Evolutionary conservation across 92 coral and sea anemone species (phyloP), one percentile per base, ranked within the genome.

Genomic region (Montipora capitata): DNA sequence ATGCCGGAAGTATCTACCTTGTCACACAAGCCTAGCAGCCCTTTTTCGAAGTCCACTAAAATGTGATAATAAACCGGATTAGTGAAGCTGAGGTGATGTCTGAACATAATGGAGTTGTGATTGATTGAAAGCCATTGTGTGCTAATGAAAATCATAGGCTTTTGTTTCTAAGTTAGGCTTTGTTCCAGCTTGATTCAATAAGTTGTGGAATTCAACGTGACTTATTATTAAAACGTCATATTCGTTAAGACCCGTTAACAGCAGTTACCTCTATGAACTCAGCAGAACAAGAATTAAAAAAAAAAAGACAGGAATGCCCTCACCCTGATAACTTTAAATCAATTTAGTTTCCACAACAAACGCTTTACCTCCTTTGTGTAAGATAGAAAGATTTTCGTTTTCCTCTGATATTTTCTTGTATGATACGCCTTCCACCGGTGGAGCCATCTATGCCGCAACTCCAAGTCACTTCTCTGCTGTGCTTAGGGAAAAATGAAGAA

Each of bases 331-430:
- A 48, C 11, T 73, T 10, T 11, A 73, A 10, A 44, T 4, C 8
- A 27, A 7, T 44, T 73, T 63, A 17, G 18, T 3, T 18, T 1
- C 3, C 9, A 48, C 3, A n/a, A 3, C 77, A 73, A 70, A n/a
- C 58, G 61, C 10, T 17, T 73, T 73, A 73, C 77, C 77, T 73
- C 39, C 61, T 38, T 72, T 8, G 2, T n/a, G 54, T 73, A 7
- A 73, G 10, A 3, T 1, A 18, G 17, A 27, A 7, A 9, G 5
- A 73, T 10, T 49, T 0, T 13, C 61, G 35, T 18, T 48, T 73
- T 45, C 77, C 51, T 45, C 61, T 9, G 56, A 8, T 16, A 14
- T 49, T 0, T 40, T 16, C 3, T 14, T 42, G 57, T 42, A 15
- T 15, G 57, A 44, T 1, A 6, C 15, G 5, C 15, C 40, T 45